Conservation (phyloP, 2,797 vertebrate species). For the Rachycentron canadum region DNA sequence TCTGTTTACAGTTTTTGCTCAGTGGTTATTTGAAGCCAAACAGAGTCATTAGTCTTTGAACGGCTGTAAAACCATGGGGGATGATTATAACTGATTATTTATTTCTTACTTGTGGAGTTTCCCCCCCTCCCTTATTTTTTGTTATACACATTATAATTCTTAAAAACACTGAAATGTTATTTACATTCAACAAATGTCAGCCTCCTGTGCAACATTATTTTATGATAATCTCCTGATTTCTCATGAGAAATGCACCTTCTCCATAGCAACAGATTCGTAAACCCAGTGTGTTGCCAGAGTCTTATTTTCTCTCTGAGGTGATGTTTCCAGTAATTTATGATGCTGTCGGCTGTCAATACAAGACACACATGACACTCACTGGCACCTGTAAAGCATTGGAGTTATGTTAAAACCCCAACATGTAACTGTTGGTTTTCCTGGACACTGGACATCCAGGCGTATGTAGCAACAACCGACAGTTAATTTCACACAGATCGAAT, state of each 20-base stretch:
- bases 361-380: conserved; percentile 13
- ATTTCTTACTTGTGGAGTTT: background rate
- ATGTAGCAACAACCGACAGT: background rate
- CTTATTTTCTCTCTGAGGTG: conserved; percentile 13
- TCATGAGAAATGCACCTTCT: background rate
- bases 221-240: background rate
- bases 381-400: conserved; percentile 6
- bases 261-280: conserved; percentile 21
- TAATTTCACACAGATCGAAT: background rate
- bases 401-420: background rate
- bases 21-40: conserved; percentile 13
- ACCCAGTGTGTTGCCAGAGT: background rate
- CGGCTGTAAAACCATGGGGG: background rate
- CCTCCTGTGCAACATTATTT: background rate
- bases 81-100: conserved; percentile 6
- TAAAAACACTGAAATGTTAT: background rate
- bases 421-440: conserved; percentile 7
- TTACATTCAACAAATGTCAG: background rate
- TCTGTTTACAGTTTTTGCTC: conserved; percentile 17
- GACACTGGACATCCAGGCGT: background rate
- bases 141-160: background rate
- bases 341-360: conserved; percentile 1
- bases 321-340: conserved; percentile 20
- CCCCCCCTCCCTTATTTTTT: background rate
- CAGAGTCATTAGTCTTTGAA: conserved; percentile 10